Evolutionary conservation across 2,888 invertebrate genomes (phyloP).

Genomic region (Drosophila infuscata): DNA sequence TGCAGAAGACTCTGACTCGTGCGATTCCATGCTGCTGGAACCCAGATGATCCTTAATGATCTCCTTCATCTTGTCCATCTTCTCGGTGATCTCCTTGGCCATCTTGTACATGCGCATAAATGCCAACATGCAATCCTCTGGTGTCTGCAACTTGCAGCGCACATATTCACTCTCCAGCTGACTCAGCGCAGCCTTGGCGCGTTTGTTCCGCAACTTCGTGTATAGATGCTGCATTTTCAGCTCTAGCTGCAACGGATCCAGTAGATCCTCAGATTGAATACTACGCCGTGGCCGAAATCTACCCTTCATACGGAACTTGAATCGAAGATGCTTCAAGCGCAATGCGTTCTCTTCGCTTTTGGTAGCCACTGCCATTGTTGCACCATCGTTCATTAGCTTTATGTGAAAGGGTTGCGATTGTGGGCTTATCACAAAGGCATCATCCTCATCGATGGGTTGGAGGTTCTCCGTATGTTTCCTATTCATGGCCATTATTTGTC

Average conservation of each 20-base stretch:
- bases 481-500: constrained; percentile 65
- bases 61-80: constrained; percentile 82
- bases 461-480: constrained; percentile 42
- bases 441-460: constrained; percentile 47
- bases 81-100: constrained; percentile 80
- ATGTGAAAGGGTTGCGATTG: constrained; percentile 51
- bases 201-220: constrained; percentile 76
- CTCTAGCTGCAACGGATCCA: constrained; percentile 74
- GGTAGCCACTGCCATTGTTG: constrained; percentile 4
- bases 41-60: constrained; percentile 74
- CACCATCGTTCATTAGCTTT: constrained; percentile 24
- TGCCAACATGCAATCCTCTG: constrained; percentile 77
- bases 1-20: constrained; percentile 29
- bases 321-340: constrained; percentile 55
- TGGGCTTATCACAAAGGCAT: constrained; percentile 40
- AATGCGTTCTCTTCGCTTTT: constrained; percentile 45
- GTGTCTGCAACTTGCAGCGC: constrained; percentile 78
- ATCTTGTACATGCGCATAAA: constrained; percentile 82
- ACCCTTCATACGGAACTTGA: constrained; percentile 51
- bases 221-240: constrained; percentile 72
- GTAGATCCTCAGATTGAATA: constrained; percentile 35
- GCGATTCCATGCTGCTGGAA: constrained; percentile 53
- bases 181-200: constrained; percentile 70
- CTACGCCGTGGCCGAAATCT: constrained; percentile 46
- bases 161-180: constrained; percentile 77